phyloP scores from a whole-genome alignment of 2,888 invertebrate species.

The Ormyrus labotus region DNA sequence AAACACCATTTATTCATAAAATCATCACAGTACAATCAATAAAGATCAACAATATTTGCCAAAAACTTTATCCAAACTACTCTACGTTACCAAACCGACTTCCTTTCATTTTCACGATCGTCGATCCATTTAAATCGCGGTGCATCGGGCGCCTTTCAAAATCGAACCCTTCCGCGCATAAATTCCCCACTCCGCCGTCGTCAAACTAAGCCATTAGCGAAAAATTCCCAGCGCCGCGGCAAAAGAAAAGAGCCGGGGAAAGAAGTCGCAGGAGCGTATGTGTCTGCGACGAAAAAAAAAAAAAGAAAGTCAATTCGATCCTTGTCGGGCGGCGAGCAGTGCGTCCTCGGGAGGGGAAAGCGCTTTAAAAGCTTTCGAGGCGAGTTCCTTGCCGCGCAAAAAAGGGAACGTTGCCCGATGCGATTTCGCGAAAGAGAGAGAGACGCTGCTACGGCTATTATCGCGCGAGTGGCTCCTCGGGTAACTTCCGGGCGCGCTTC shows the following conservation, averaged over 20 bases:
- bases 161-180: too few species aligned
- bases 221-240: slow-evolving; percentile 1
- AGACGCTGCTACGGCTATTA: slow-evolving; percentile 14
- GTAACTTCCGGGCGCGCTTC: neutral
- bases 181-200: neutral
- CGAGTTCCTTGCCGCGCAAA: neutral
- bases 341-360: slow-evolving; percentile 27
- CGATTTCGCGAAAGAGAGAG: slow-evolving; percentile 9
- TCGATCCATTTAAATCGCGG: neutral
- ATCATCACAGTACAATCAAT: too few species aligned
- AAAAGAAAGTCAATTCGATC: slow-evolving; percentile 33
- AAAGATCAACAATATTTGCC: too few species aligned
- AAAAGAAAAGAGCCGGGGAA: neutral
- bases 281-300: neutral
- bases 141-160: neutral
- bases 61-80: too few species aligned
- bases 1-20: too few species aligned
- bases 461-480: neutral
- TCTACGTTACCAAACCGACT: too few species aligned
- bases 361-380: slow-evolving; percentile 48
- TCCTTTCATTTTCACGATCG: too few species aligned
- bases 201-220: slow-evolving; percentile 22
- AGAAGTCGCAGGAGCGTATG: neutral
- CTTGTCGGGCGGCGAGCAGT: slow-evolving; percentile 9
- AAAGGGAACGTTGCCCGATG: slow-evolving; percentile 7